Evolutionary conservation across 2,113 vertebrate species (phyloP), one percentile per base, ranked within the genome.

Genomic region (Cranoglanis bouderius): DNA sequence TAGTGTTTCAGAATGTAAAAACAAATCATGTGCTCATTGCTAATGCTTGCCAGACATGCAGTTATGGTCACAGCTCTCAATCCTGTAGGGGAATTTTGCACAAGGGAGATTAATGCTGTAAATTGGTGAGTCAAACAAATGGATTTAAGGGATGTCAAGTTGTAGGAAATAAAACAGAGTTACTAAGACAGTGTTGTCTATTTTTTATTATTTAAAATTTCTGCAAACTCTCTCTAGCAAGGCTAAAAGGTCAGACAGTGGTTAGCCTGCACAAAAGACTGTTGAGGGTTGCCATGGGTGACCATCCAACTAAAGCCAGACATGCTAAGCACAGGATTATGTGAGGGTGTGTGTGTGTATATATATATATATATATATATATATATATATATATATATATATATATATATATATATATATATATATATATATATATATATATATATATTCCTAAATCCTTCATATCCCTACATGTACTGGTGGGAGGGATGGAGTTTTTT

Each of bases 231-330:
- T 26, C 4, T 46, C 6, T 94, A 91, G 86, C 16, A 13, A 53
- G 92, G 91, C 40, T 77, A 90, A 43, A 82, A 93, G 94, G 94
- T 94, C 94, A 96, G 94, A 94, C 93, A 38, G 87, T 78, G 83
- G 87, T 91, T 92, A 81, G 82, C 24, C 9, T 88, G 88, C 86
- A 92, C 86, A 87, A 88, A 81, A 53, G 29, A 53, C 84, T 86
- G 90, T 91, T 94, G 80, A 91, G 78, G 82, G 94, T 94, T 94
- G 90, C 91, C 78, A 92, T 29, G 90, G 90, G 91, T 40, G 29
- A 94, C 65, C 21, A 35, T 72, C 82, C 81, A 59, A 38, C 87
- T 85, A 92, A 94, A 92, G 87, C 72, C 91, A 94, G 91, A 91
- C 91, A 92, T 93, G 90, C 83, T 91, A 88, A 88, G 84, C 88